A percentile compares a stretch with the other conserved stretches of the same genome.
phyloP scores from a whole-genome alignment of 2,797 vertebrate genomes.

The Intellagama lesueurii region DNA sequence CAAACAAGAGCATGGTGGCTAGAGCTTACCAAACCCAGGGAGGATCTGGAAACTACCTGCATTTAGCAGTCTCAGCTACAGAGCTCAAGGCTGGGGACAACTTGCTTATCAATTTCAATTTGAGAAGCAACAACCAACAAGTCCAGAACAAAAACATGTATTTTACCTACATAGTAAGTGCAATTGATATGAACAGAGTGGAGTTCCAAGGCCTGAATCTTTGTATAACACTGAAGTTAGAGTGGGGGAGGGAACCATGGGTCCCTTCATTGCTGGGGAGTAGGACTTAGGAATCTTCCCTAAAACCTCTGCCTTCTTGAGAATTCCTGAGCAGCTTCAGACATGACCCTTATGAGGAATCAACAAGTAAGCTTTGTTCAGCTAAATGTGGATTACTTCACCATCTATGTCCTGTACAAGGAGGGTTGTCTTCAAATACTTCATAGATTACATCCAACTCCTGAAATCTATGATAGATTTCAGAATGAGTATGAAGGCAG shows the following conservation, averaged over 20 bases:
- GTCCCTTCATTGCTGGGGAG: not conserved
- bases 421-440: no score
- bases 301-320: not conserved
- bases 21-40: conserved; percentile 71
- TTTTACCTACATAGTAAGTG: conserved; percentile 87
- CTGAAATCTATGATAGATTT: no score
- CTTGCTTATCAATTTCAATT: conserved; percentile 78
- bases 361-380: not conserved
- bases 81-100: conserved; percentile 74
- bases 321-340: not conserved
- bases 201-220: not conserved
- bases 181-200: no score
- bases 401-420: no score
- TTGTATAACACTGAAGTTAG: not conserved
- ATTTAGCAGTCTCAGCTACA: conserved; percentile 69
- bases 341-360: not conserved
- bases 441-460: no score
- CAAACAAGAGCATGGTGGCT: conserved; percentile 73
- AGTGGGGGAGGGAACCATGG: not conserved
- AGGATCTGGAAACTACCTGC: conserved; percentile 78
- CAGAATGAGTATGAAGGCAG: no score
- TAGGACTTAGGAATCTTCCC: not conserved
- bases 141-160: conserved; percentile 50
- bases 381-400: no score
- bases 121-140: conserved; percentile 41